Evolutionary conservation across 2,797 vertebrate species (phyloP).

Genomic region (Sylvia borin): DNA sequence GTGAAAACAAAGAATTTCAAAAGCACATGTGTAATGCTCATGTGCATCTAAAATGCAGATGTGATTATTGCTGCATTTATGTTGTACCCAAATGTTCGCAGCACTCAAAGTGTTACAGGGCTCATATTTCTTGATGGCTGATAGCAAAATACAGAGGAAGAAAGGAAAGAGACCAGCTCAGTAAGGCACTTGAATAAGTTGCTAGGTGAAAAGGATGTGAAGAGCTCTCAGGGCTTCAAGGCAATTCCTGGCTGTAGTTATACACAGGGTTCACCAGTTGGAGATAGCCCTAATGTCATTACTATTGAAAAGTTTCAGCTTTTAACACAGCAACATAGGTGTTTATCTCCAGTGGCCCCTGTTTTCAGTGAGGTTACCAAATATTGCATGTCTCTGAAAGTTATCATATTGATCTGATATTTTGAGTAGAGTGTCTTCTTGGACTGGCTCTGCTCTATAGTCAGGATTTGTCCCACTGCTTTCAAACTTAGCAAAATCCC

Average conservation of each 20-base stretch:
- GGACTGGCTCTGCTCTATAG: background rate
- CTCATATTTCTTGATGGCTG: background rate
- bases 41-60: background rate
- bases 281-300: background rate
- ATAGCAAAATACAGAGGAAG: background rate
- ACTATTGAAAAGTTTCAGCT: background rate
- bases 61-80: background rate
- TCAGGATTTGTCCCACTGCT: background rate
- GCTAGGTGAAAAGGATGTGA: background rate
- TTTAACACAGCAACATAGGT: background rate
- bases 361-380: background rate
- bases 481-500: background rate
- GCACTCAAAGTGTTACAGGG: background rate
- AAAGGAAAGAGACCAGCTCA: background rate
- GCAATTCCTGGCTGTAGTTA: background rate
- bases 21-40: fast-evolving
- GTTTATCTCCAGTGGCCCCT: background rate
- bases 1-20: background rate
- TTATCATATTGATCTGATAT: background rate
- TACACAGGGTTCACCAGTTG: background rate
- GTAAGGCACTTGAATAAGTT: background rate
- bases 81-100: background rate
- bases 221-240: background rate
- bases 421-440: background rate
- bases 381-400: background rate